Evolutionary conservation across 1,140 invertebrate species (phyloP), one percentile per base, ranked within the genome.

Genomic region (Homalodisca vitripennis): DNA sequence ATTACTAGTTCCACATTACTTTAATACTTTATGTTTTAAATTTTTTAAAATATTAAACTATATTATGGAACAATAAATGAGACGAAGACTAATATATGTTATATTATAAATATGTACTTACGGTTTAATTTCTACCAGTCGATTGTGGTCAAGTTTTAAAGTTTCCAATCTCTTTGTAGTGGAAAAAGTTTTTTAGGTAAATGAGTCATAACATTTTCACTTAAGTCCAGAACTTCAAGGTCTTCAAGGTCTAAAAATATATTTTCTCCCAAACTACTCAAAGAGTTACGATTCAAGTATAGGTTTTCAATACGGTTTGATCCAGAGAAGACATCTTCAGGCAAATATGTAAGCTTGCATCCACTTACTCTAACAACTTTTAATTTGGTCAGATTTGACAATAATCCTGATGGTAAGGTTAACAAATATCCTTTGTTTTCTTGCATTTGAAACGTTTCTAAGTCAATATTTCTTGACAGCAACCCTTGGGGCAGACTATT

Each of bases 201-300:
- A 34, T 22, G 13, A 1, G 76, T 78, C 3, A 88, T 74, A 17
- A 78, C 74, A 77, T 89, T 89, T 31, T 83, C 72, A 14, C 79
- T 77, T 34, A 89, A 76, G 74, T 83, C 80, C 27, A 89, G 75
- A 13, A 71, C 76, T 71, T 82, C 79, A 53, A 90, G 73, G 66
- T 83, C 82, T 1, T 75, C 77, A 75, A 86, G 82, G 73, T 86
- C 83, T 64, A 81, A 79, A 69, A 90, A 85, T 22, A 87, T 74
- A 17, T 79, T 75, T 34, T 80, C 78, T 1, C 85, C 84, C 30
- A 90, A 70, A 24, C 75, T 77, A 47, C 63, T 76, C 12, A 90
- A 76, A 31, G 78, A 77, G 73, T 90, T 90, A 30, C 79, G 77
- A 27, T 80, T 76, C 31, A 90, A 74, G 29, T 80, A 82, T 68